These are phyloP conservation scores for Agrotis exclamationis DNA, from an alignment of 2,888 invertebrate species.

Conservation along the genomic window DNA sequence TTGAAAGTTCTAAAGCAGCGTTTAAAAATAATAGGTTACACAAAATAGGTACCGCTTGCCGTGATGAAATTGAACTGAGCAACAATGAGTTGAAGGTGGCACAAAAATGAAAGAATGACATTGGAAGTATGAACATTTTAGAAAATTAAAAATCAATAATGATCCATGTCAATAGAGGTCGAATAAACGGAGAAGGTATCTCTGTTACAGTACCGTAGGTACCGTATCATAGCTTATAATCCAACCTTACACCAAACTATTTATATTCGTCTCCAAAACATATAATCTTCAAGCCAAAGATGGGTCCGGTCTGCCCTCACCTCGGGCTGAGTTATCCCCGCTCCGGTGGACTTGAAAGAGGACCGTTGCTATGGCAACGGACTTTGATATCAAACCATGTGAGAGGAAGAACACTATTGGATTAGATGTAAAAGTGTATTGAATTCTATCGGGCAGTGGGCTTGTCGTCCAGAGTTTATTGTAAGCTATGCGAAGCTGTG, in stretches of 20 bases:
- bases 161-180: no score
- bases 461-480: conserved; percentile 3
- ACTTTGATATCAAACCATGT: conserved; percentile 63
- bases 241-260: conserved; percentile 23
- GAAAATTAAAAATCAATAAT: no score
- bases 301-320: conserved; percentile 38
- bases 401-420: conserved; percentile 57
- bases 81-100: no score
- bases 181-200: no score
- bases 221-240: conserved; percentile 5
- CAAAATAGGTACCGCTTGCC: no score
- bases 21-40: no score
- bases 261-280: conserved; percentile 36
- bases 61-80: no score
- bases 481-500: neutral
- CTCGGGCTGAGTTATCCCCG: conserved; percentile 51
- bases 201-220: no score
- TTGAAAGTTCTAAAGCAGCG: no score
- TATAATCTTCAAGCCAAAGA: conserved; percentile 41
- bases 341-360: conserved; percentile 60
- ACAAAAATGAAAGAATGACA: no score
- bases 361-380: conserved; percentile 59
- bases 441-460: conserved; percentile 30
- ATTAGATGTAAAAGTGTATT: conserved; percentile 61
- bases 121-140: no score